These are phyloP conservation scores for Brachionus calyciflorus DNA, from an alignment of 1,140 invertebrate genomes.

Conservation along the genomic window DNA sequence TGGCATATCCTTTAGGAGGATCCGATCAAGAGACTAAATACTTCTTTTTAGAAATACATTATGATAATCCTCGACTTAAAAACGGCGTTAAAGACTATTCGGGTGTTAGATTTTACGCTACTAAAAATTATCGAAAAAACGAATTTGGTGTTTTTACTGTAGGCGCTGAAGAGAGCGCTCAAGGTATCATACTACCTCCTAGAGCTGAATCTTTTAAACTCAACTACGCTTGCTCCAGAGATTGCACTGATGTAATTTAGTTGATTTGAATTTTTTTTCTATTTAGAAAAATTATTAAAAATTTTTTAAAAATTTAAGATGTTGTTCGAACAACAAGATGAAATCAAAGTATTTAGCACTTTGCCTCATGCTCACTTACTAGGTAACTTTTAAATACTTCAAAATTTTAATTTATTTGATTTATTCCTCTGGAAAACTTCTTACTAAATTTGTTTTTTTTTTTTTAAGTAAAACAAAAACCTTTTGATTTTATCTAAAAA, in stretches of 20 bases:
- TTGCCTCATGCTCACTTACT: constrained; percentile 26
- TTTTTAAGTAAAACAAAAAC: too few relatives aligned
- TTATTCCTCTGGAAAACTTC: too few relatives aligned
- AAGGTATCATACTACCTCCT: constrained; percentile 7
- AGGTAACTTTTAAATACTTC: neutral
- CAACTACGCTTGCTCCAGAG: neutral
- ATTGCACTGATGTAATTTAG: constrained; percentile 6
- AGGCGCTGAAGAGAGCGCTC: neutral
- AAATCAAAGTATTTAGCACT: constrained; percentile 31
- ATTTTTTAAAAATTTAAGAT: neutral
- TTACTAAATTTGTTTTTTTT: too few relatives aligned
- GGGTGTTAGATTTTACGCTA: constrained; percentile 15
- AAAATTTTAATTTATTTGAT: too few relatives aligned
- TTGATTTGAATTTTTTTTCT: neutral
- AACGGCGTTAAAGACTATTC: constrained; percentile 1
- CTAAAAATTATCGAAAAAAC: constrained; percentile 23
- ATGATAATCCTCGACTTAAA: constrained; percentile 30
- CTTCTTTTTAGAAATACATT: constrained; percentile 38
- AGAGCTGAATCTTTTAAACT: constrained; percentile 24
- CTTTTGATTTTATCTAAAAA: too few relatives aligned
- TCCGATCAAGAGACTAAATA: constrained; percentile 20
- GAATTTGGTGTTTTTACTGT: constrained; percentile 38
- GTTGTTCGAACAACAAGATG: constrained; percentile 24
- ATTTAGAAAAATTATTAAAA: neutral
- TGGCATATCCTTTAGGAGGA: constrained; percentile 23